Conservation (phyloP, 2,888 invertebrate species). For the Drosophila birchii region DNA sequence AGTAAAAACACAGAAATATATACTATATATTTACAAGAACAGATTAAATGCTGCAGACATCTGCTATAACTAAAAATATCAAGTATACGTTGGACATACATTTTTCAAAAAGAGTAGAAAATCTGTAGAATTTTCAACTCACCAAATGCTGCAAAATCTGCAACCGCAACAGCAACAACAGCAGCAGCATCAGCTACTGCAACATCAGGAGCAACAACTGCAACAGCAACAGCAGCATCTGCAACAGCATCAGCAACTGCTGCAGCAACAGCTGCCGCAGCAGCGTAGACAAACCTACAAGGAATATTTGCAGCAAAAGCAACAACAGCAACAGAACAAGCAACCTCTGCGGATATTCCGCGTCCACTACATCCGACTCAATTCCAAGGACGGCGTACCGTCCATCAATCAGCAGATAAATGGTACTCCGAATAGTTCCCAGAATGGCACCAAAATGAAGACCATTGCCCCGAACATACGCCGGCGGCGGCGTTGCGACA, state of each 20-base stretch:
- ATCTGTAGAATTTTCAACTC: neutral
- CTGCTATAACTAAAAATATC: conserved; percentile 19
- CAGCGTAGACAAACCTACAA: conserved; percentile 60
- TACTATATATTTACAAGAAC: conserved; percentile 9
- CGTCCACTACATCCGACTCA: conserved; percentile 79
- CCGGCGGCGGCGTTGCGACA: conserved; percentile 87
- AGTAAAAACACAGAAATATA: neutral
- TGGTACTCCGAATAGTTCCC: conserved; percentile 27
- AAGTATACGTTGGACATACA: conserved; percentile 13
- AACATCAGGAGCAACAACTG: conserved; percentile 51
- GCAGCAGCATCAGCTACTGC: conserved; percentile 47
- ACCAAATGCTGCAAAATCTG: conserved; percentile 76
- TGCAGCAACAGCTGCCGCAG: conserved; percentile 48
- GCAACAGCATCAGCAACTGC: conserved; percentile 53
- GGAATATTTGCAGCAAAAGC: conserved; percentile 51
- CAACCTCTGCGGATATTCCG: conserved; percentile 75
- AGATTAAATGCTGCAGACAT: neutral
- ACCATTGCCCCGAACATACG: conserved; percentile 88
- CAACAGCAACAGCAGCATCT: conserved; percentile 38
- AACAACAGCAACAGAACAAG: conserved; percentile 47
- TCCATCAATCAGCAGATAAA: conserved; percentile 54
- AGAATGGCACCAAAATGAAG: conserved; percentile 86
- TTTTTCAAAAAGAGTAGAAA: conserved; percentile 24
- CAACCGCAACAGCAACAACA: conserved; percentile 60
- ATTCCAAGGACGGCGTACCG: conserved; percentile 75